phyloP scores from a whole-genome alignment of 2,888 invertebrate genomes.

The Acanthoscelides obtectus region DNA sequence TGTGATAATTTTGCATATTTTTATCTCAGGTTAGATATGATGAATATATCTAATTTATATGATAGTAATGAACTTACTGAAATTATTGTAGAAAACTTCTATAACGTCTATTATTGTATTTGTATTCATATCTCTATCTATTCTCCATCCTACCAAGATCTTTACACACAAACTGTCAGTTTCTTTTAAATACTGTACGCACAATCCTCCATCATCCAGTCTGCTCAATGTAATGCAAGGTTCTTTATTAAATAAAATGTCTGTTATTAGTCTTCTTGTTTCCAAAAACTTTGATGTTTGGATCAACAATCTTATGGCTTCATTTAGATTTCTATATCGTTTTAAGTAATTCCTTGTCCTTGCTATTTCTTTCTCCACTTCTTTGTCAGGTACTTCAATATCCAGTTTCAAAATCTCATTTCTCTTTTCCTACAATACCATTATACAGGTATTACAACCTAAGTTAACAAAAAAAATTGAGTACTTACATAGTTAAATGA shows the following conservation, averaged over 20 bases:
- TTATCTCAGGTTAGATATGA: no score
- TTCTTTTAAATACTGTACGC: not conserved
- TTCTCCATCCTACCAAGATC: not conserved
- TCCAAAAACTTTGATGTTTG: not conserved
- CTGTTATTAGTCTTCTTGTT: not conserved
- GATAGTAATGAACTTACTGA: not conserved
- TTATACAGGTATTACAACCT: no score
- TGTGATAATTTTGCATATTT: no score
- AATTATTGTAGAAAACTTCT: not conserved
- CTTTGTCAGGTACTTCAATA: not conserved
- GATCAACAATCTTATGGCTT: not conserved
- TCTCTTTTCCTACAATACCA: not conserved
- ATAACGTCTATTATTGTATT: not conserved
- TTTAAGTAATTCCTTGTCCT: not conserved
- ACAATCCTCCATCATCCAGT: not conserved
- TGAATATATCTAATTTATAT: no score
- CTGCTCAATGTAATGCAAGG: not conserved
- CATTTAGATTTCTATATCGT: not conserved
- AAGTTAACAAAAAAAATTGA: not conserved
- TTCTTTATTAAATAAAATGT: not conserved
- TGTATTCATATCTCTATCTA: not conserved
- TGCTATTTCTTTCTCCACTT: not conserved
- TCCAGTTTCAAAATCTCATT: not conserved
- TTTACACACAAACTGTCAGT: not conserved
- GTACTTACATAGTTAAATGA: not conserved